Percentiles rank a stretch among this genome's conserved stretches.
Conservation (phyloP, 1,140 invertebrate species). For the Odontomachus brunneus region DNA sequence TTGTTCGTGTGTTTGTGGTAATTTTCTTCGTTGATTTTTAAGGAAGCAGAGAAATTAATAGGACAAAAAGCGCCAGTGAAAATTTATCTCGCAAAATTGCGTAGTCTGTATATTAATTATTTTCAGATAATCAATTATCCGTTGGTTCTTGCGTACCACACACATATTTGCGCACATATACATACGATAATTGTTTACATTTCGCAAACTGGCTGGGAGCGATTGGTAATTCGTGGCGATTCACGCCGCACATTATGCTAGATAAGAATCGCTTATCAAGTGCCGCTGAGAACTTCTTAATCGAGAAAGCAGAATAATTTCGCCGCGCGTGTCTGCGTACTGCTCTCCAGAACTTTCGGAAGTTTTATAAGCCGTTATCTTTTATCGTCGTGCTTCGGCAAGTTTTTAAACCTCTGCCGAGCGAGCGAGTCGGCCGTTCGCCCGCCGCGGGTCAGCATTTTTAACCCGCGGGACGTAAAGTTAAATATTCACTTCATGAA, state of each 20-base stretch:
- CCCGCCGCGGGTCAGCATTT: conserved; percentile 79
- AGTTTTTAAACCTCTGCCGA: conserved; percentile 81
- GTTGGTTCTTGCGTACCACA: not conserved
- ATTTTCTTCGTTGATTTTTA: too few relatives aligned
- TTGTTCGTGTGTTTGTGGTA: too few relatives aligned
- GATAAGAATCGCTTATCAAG: conserved; percentile 34
- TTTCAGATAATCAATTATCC: too few relatives aligned
- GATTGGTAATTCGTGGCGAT: not conserved
- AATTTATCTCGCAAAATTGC: not conserved
- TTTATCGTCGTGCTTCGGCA: conserved; percentile 76
- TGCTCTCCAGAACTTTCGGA: conserved; percentile 69
- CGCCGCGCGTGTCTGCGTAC: conserved; percentile 37
- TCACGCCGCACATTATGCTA: not conserved
- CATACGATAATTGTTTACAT: not conserved
- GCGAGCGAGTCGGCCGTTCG: not conserved
- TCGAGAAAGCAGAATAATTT: conserved; percentile 55
- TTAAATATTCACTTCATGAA: conserved; percentile 82
- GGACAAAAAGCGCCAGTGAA: not conserved
- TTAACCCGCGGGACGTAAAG: conserved; percentile 82
- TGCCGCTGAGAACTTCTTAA: conserved; percentile 63
- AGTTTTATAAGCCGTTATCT: conserved; percentile 77
- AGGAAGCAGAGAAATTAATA: not conserved
- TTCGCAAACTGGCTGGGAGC: not conserved
- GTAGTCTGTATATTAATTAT: not conserved
- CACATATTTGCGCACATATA: not conserved